Evolutionary conservation across 2,113 vertebrate genomes (phyloP), one percentile per base, ranked within the genome.

Genomic region (Xenus cinereus): DNA sequence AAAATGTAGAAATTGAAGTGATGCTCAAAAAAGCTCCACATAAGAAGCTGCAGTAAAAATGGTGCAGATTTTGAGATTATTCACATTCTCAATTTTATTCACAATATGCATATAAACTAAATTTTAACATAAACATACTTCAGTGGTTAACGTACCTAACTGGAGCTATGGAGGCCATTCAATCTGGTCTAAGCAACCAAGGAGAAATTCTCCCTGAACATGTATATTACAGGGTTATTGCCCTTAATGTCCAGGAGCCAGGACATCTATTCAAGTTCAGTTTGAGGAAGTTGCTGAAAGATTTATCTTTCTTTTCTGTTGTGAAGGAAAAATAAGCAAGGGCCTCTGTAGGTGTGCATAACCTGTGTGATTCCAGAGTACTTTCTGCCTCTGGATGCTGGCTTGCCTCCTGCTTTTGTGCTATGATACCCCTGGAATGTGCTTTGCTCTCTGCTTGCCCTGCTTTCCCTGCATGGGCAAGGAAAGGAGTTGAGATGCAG

Each of bases 371-470:
- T n/a, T 57, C 43, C n/a, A 63, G n/a, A 50, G 20, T 20, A 21
- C 14, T 43, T 76, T 66, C 14, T 46, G 3, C 10, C 12, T 59
- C 67, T 54, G 17, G 37, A 13, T 35, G 8, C 24, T 53, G 30
- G 6, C 46, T 27, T 48, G 51, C 57, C 39, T 84, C 22, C 43
- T 79, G 28, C 19, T 68, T 30, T 16, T 41, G 15, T 17, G n/a
- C 28, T 35, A 4, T 6, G 39, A 12, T 7, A 54, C 6, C 27
- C 18, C 9, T 2, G 0, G 18, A 2, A 2, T 4, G 17, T 20
- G 19, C 45, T 75, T 75, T 46, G 37, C n/a, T 46, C 13, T 57
- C 82, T 54, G 16, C 21, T 3, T 9, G 16, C 19, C 8, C 18
- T 60, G 51, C 39, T 68, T 45, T 66, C 21, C 35, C 48, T 59